Evolutionary conservation across 2,113 vertebrate genomes (phyloP), one percentile per base, ranked within the genome.

Genomic region (Camelus dromedarius): DNA sequence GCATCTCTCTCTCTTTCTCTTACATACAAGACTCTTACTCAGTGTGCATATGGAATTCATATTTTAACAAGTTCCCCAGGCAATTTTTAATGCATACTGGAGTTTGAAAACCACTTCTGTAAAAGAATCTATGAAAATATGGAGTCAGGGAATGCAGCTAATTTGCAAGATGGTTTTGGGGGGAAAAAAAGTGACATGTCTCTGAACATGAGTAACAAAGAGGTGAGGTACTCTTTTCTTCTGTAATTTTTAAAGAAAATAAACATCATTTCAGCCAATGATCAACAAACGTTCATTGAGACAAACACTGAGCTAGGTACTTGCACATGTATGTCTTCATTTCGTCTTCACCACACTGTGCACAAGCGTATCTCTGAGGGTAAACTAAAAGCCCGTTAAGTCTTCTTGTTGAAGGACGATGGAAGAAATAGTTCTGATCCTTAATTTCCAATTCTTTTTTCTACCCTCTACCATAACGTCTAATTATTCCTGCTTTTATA

Each of bases 101-200:
- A 89, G 19, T 50, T 60, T 94, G 32, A 86, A 96, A 90, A 73
- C 0, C 11, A 79, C 2, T 15, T 83, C 76, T 26, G 30, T 42
- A 76, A 92, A 84, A 62, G 16, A 79, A 73, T 50, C 54, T 87
- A 58, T 79, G 32, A 85, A 93, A 91, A 93, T 62, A 87, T 64
- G 1, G 91, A 58, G 42, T 94, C 82, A 94, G 46, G 9, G 3
- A 93, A 91, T 75, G 12, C 3, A 60, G 3, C 19, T 64, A 58
- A 96, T 70, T 91, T 84, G 6, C 38, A 42, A 42, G 16, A 67
- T 38, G 19, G 8, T 76, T 91, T 73, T 1, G 1, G 13, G 9
- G 14, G 42, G 50, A 46, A 91, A 48, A 18, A 64, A 38, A 38
- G 18, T 48, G 67, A 81, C 26, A 32, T 58, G 3, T 83, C 18